Percentiles rank a stretch among this genome's conserved stretches.
Conservation (phyloP, 2,888 invertebrate genomes). For the Spodoptera picta region DNA sequence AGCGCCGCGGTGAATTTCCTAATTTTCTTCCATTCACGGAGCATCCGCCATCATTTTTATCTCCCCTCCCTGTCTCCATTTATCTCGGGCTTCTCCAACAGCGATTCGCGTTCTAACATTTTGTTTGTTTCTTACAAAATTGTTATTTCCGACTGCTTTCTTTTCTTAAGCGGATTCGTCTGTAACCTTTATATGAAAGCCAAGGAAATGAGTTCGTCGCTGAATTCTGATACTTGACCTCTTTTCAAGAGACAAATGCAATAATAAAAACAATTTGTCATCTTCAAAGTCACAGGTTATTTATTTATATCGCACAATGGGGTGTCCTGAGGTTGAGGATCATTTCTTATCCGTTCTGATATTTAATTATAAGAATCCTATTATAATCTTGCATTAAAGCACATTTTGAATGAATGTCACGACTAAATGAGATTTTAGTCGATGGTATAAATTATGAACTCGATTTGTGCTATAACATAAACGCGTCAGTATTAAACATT, state of each 20-base stretch:
- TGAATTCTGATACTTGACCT: constrained; percentile 80
- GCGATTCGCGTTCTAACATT: constrained; percentile 83
- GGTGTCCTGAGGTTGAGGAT: constrained; percentile 1
- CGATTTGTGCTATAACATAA: constrained; percentile 28
- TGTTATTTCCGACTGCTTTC: constrained; percentile 87
- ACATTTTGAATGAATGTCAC: constrained; percentile 7
- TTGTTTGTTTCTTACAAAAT: constrained; percentile 87
- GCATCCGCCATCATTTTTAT: constrained; percentile 88
- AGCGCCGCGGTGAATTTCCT: constrained; percentile 83
- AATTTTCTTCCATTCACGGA: constrained; percentile 85
- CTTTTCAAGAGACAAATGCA: constrained; percentile 71
- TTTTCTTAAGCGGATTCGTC: constrained; percentile 84
- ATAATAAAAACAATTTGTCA: constrained; percentile 70
- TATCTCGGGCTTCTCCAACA: constrained; percentile 82
- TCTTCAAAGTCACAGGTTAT: constrained; percentile 37
- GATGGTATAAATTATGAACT: constrained; percentile 31
- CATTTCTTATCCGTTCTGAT: background rate
- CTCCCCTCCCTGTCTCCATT: constrained; percentile 85
- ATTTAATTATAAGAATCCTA: constrained; percentile 8
- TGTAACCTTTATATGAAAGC: constrained; percentile 79
- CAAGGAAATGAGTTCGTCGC: constrained; percentile 82
- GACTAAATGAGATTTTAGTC: constrained; percentile 14
- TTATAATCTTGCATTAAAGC: constrained; percentile 17
- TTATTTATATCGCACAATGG: constrained; percentile 26
- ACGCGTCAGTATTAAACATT: constrained; percentile 21